Base-by-base conservation (phyloP, 2,888 invertebrate genomes). In the Heliconius charithonia region DNA sequence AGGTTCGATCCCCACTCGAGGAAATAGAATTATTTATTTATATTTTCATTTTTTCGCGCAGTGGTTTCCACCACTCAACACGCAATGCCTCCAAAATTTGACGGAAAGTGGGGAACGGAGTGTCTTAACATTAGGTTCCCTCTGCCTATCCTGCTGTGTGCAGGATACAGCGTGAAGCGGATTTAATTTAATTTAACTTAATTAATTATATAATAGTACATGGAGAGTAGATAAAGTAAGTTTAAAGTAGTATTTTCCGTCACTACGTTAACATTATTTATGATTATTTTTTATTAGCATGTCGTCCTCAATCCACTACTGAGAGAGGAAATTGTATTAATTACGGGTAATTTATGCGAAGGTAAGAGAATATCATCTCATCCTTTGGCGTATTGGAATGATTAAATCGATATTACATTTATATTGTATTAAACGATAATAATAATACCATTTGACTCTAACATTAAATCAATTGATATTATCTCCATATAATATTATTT, bases 321-420 rank as follows among this genome's bases (percentile, higher is more conserved):
- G 37, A 37, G 32, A 27, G 62, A 25, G 62, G 59, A 73, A 73
- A 73, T 41, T 73, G 62, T 73, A 37, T 73, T 72, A 72, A 72
- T 51, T 62, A 62, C 13, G 37, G 10, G 16, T n/a, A 37, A 73
- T 32, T 73, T 73, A 73, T 72, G 22, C 59, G 72, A 72, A 37
- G 59, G 13, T 19, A 16, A 51, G 19, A 0, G 41, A 29, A 37
- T 51, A 51, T 37, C 19, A 62, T 32, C 25, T 29, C 13, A 56
- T n/a, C 32, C 32, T 25, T 37, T 73, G 51, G 29, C 71, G 22
- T 70, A 56, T 51, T 51, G 51, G 12, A 27, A 37, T 67, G 13
- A 22, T 63, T 4, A 25, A 62, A 62, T 13, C 13, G 25, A 25
- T 4, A 25, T 62, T 12, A 27, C 10, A 63, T 63, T 63, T 63